Conservation (phyloP, 2,797 vertebrate genomes). For the Stomatorhinus walkeri region DNA sequence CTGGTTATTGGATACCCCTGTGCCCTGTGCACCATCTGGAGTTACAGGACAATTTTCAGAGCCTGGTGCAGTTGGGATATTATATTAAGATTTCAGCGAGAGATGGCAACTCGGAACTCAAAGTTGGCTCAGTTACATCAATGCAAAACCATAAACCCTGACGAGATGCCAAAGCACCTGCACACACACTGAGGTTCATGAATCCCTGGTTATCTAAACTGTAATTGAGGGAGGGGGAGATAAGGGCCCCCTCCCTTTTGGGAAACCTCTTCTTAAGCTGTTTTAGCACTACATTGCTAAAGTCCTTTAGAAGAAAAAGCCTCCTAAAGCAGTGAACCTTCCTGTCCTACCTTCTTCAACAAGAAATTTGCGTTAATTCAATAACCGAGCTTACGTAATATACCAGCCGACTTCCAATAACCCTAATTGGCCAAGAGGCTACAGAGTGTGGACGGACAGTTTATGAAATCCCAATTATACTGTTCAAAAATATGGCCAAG, state of each 20-base stretch:
- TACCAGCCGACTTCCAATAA: background rate
- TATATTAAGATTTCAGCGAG: background rate
- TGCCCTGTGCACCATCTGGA: background rate
- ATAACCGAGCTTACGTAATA: background rate
- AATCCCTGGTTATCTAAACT: background rate
- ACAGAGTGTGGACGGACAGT: background rate
- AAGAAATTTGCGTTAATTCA: background rate
- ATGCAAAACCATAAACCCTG: background rate
- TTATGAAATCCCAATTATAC: background rate
- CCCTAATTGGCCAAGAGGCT: background rate
- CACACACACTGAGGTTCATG: background rate
- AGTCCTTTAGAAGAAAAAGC: background rate
- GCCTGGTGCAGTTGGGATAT: background rate
- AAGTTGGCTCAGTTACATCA: background rate
- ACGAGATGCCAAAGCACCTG: background rate
- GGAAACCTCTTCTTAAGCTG: background rate
- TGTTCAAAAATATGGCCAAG: background rate
- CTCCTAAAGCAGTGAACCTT: background rate
- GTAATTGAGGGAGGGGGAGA: background rate
- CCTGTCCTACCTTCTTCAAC: background rate
- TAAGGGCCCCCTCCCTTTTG: background rate
- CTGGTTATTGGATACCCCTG: background rate
- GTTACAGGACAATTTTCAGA: background rate
- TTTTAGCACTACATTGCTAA: background rate
- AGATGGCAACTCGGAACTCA: background rate